Base-by-base conservation (phyloP, 2,888 invertebrate species). In the Phanerotoma sp. region DNA sequence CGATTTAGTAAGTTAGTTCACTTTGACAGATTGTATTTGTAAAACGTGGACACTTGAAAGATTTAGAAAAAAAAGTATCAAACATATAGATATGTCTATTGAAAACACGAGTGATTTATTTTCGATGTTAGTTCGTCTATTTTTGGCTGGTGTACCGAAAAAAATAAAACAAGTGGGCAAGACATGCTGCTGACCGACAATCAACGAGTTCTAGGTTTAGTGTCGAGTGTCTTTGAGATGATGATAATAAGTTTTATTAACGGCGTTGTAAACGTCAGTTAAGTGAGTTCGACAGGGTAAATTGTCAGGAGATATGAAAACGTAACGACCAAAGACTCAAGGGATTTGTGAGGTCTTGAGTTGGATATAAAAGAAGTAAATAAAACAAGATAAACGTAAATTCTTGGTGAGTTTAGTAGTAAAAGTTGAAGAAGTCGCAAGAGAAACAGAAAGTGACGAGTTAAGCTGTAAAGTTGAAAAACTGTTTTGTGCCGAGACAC, bases 191-290 rank as follows among this genome's bases (percentile, higher is more conserved):
- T 47, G 47, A 54, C 38, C 30, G 38, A 45, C 22, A 49, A 30
- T 60, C 55, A 49, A 20, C 35, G 15, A 33, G 51, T 50, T 37
- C 53, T 37, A 21, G 54, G 46, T 51, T 13, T n/a, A 35, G 41
- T 40, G 44, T 48, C 56, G 38, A 44, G 50, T 42, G 38, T 38
- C 40, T 22, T 11, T 32, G 30, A 32, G 38, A 38, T n/a, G n/a
- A n/a, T n/a, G n/a, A n/a, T 38, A 38, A 38, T 11, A 20, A 38
- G 16, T 38, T 38, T 38, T 38, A 18, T 38, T 38, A 11, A 38
- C 15, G 50, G 9, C 3, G 25, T 25, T 25, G 25, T 25, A 25
- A 25, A 25, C 9, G 25, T 25, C 25, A 25, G 25, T 9, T 25
- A 25, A 25, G 25, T 25, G 25, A 25, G 9, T 25, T 25, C 9